Conservation (phyloP, 2,888 invertebrate genomes). For the Scotopteryx bipunctaria region DNA sequence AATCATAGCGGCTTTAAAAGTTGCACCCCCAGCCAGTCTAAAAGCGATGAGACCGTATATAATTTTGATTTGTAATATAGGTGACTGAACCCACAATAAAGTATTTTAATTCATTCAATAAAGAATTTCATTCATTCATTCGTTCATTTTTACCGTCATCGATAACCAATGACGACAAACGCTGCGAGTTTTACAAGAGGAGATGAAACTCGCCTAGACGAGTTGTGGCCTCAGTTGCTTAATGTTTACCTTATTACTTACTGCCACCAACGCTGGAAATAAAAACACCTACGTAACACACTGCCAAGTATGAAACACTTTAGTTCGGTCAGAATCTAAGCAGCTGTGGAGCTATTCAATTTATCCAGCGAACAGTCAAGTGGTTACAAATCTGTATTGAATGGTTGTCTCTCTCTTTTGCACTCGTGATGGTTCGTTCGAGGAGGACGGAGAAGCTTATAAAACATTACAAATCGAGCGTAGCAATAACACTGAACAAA, state of each 20-base stretch:
- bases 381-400: constrained; percentile 45
- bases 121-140: no score
- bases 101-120: no score
- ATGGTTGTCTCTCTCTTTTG: constrained; percentile 14
- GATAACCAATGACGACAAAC: not conserved
- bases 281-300: constrained; percentile 68
- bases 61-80: no score
- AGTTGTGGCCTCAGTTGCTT: constrained; percentile 64
- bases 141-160: no score
- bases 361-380: constrained; percentile 49
- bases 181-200: constrained; percentile 27
- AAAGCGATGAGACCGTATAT: no score
- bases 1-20: no score
- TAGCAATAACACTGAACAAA: constrained; percentile 42
- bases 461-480: constrained; percentile 41
- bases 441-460: constrained; percentile 32
- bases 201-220: constrained; percentile 48
- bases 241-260: constrained; percentile 79
- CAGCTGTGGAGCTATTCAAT: constrained; percentile 49
- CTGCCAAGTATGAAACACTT: constrained; percentile 48
- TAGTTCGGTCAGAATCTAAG: constrained; percentile 43
- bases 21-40: no score
- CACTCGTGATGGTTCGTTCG: constrained; percentile 1
- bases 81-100: no score
- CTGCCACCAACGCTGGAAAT: constrained; percentile 69